Base-by-base conservation (phyloP, 2,888 invertebrate genomes). In the Brenthis hecate region DNA sequence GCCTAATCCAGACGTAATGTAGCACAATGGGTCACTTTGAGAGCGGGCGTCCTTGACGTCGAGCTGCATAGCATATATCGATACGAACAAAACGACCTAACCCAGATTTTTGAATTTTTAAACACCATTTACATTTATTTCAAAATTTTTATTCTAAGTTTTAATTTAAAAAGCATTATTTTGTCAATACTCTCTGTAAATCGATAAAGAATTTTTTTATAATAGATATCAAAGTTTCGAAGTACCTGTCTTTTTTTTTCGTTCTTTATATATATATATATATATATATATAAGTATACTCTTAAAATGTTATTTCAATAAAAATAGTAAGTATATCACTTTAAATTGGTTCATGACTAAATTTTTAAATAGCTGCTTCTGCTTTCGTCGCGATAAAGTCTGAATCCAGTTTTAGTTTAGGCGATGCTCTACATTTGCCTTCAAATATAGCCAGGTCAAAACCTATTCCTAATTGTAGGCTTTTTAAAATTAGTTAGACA, bases 1-100 rank as follows among this genome's bases (percentile, higher is more conserved):
- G 69, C 63, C 72, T 73, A 72, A 74, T 73, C 74, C 74, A 74
- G 77, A 70, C 72, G 80, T 81, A 81, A 87, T 85, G 84, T 88
- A 83, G 88, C 83, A 81, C 89, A 89, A 78, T 88, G 85, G 90
- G 91, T 91, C 90, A 90, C 90, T 84, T 89, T 89, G 87, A 81
- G 78, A 88, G 85, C 84, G 85, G 91, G 77, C 87, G 91, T 85
- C 91, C 91, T 91, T 91, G 88, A 82, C 78, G 78, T 77, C 76
- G 76, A 78, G 76, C 77, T 77, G 78, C 73, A 66, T 66, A 58
- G 66, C 68, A 65, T 62, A 65, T 65, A 64, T 53, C 47, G 65
- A 60, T 54, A 56, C 43, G n/a, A 23, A 61, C 63, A 57, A 72
- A 75, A 53, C 28, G 64, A 55, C 57, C 62, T 75, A 75, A 74